Conservation (phyloP, 2,888 invertebrate genomes). For the Melanargia galathea region DNA sequence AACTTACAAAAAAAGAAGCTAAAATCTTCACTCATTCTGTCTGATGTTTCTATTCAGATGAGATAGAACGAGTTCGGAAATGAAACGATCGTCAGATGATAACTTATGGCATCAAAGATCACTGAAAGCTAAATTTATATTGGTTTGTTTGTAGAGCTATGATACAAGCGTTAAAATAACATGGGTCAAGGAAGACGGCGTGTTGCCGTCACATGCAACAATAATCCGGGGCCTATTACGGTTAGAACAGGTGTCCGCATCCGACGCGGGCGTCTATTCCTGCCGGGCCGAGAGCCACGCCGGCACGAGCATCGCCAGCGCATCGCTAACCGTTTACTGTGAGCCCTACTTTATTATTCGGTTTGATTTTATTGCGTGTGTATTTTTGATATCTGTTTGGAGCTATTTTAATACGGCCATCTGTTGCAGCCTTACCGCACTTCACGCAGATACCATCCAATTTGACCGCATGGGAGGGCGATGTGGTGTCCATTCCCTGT, state of each 20-base stretch:
- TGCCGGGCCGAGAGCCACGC: constrained; percentile 96
- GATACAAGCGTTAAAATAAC: constrained; percentile 75
- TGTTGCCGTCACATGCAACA: constrained; percentile 69
- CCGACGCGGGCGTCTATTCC: constrained; percentile 94
- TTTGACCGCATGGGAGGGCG: constrained; percentile 92
- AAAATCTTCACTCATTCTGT: too few species aligned
- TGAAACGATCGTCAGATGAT: neutral
- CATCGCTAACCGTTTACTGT: constrained; percentile 95
- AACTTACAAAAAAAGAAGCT: too few species aligned
- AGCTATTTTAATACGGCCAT: constrained; percentile 74
- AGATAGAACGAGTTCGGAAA: neutral
- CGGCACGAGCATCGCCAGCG: constrained; percentile 92
- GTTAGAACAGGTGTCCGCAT: constrained; percentile 91
- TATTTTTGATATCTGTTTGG: constrained; percentile 62
- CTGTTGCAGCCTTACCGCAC: constrained; percentile 91
- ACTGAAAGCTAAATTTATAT: constrained; percentile 10
- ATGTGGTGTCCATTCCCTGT: constrained; percentile 95
- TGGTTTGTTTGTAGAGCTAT: constrained; percentile 65
- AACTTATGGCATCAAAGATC: neutral
- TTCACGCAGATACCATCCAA: constrained; percentile 94
- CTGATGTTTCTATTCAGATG: too few species aligned
- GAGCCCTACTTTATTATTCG: constrained; percentile 74
- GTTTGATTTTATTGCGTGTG: constrained; percentile 69
- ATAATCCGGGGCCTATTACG: constrained; percentile 81
- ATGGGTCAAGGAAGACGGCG: constrained; percentile 75